phyloP scores from a whole-genome alignment of 2,888 invertebrate species.

The Rotaria magnacalcarata region DNA sequence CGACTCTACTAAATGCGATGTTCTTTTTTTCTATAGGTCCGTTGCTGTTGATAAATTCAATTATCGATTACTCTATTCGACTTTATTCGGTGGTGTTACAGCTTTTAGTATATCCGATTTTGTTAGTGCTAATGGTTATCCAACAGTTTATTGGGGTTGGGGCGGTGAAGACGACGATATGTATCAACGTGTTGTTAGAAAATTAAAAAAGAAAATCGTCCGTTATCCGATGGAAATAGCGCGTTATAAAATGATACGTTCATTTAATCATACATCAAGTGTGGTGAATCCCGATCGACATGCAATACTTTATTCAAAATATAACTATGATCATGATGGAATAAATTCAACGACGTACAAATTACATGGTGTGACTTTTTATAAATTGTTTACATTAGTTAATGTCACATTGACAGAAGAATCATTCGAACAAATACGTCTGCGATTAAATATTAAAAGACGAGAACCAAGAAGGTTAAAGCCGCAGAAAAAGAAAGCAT shows the following conservation, averaged over 20 bases:
- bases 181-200: constrained; percentile 29
- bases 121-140: constrained; percentile 40
- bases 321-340: constrained; percentile 37
- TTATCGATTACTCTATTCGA: constrained; percentile 41
- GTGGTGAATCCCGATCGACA: not conserved
- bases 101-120: constrained; percentile 36
- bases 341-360: constrained; percentile 38
- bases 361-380: not conserved
- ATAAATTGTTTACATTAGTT: constrained; percentile 38
- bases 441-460: not conserved
- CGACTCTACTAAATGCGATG: not conserved
- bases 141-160: constrained; percentile 44
- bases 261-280: not conserved
- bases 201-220: constrained; percentile 34
- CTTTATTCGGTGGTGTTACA: constrained; percentile 40
- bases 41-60: constrained; percentile 43
- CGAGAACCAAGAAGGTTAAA: not conserved
- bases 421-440: not conserved
- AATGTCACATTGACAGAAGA: constrained; percentile 10
- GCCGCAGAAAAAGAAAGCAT: not conserved
- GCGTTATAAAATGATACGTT: constrained; percentile 33
- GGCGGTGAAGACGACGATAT: constrained; percentile 45
- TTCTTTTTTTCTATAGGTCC: not conserved
- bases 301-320: constrained; percentile 4
- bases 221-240: constrained; percentile 36